phyloP scores from a whole-genome alignment of 1,140 invertebrate genomes.

The Hyposmocoma kahamanoa region DNA sequence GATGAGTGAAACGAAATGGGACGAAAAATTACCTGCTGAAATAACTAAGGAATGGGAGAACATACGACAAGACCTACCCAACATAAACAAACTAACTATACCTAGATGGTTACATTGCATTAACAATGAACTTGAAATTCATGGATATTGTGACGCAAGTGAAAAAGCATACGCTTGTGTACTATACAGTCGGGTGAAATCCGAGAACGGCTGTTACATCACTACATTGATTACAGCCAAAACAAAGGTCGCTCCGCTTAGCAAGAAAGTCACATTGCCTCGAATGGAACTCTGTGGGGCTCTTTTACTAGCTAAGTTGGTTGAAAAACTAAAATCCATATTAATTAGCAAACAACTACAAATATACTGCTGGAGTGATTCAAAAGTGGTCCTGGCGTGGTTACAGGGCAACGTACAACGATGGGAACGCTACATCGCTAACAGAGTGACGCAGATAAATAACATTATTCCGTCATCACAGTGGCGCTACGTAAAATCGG shows the following conservation, averaged over 20 bases:
- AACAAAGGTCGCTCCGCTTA: neutral
- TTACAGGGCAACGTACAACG: constrained; percentile 19
- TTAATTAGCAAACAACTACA: neutral
- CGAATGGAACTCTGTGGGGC: neutral
- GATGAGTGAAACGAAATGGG: constrained; percentile 17
- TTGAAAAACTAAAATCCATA: neutral
- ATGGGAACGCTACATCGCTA: constrained; percentile 13
- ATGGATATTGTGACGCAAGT: neutral
- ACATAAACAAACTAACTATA: neutral
- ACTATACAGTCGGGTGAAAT: neutral
- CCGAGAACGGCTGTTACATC: neutral
- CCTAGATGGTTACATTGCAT: neutral
- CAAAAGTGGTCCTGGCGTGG: constrained; percentile 42
- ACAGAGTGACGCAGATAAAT: constrained; percentile 2
- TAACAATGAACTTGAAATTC: neutral
- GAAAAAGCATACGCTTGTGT: neutral
- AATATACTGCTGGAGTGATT: constrained; percentile 26
- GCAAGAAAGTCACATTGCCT: neutral
- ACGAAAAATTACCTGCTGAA: constrained; percentile 10
- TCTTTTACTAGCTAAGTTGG: neutral
- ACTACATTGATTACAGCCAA: neutral
- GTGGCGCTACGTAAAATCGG: constrained; percentile 6
- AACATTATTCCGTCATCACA: neutral
- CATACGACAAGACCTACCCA: constrained; percentile 3
- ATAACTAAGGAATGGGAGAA: constrained; percentile 11